A percentile compares a stretch with the other conserved stretches of the same genome.
These are phyloP conservation scores for Calidris pugnax DNA, from an alignment of 2,113 vertebrate genomes.

Conservation along the genomic window DNA sequence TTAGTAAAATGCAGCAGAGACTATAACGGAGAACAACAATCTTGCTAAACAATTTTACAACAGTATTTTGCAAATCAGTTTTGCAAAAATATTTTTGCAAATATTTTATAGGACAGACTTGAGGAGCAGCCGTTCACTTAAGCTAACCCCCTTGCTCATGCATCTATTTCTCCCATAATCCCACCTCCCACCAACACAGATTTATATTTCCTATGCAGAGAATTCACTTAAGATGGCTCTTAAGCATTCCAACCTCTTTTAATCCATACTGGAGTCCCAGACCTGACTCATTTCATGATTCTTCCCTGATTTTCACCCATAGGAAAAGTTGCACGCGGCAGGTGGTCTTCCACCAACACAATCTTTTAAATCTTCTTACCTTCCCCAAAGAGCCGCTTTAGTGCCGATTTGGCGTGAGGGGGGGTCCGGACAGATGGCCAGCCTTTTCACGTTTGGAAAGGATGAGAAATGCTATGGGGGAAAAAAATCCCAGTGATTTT, in stretches of 20 bases:
- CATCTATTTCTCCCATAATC: neutral
- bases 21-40: accelerated
- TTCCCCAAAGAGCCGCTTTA: conserved; percentile 64
- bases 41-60: neutral
- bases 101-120: neutral
- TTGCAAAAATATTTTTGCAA: neutral
- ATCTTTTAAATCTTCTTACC: conserved; percentile 73
- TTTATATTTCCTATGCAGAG: neutral
- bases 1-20: neutral
- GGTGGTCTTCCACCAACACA: conserved; percentile 24
- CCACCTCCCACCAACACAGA: neutral
- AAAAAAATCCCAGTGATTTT: conserved; percentile 75
- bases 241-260: neutral
- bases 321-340: neutral
- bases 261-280: neutral
- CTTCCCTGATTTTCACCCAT: neutral
- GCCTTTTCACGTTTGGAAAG: conserved; percentile 77
- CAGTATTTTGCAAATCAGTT: neutral
- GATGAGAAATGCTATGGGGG: conserved; percentile 76
- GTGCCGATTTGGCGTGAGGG: conserved; percentile 62
- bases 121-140: neutral
- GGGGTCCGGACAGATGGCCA: conserved; percentile 75
- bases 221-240: neutral
- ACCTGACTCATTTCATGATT: neutral
- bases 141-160: neutral